Evolutionary conservation across 1,140 invertebrate species (phyloP).

Genomic region (Drosophila insularis): DNA sequence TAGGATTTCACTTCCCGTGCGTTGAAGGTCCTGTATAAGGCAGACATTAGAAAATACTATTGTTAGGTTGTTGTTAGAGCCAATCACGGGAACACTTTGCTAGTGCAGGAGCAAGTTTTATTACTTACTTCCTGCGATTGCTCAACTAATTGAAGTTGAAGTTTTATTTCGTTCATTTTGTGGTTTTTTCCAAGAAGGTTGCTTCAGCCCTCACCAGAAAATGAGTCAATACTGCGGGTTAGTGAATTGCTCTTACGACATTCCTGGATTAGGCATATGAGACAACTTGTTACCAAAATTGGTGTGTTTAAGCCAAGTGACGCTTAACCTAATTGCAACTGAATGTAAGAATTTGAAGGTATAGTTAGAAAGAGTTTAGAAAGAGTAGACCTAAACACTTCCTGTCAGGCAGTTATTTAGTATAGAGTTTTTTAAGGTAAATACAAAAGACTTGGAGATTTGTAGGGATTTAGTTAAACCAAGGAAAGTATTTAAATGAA

Average conservation of each 20-base stretch:
- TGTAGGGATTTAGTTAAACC: background rate
- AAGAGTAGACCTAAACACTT: too few relatives aligned
- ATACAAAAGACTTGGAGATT: too few relatives aligned
- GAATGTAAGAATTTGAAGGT: background rate
- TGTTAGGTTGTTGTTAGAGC: constrained; percentile 37
- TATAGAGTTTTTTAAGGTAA: too few relatives aligned
- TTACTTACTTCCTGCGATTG: constrained; percentile 56
- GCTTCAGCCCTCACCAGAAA: background rate
- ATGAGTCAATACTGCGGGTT: background rate
- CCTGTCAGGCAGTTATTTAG: too few relatives aligned
- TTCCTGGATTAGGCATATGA: background rate
- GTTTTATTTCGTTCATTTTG: constrained; percentile 42
- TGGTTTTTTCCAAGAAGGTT: constrained; percentile 5
- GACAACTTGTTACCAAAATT: background rate
- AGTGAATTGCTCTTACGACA: background rate
- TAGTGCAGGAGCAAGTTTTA: constrained; percentile 39
- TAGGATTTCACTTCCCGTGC: constrained; percentile 60
- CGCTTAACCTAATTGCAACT: constrained; percentile 16
- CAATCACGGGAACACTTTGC: constrained; percentile 47
- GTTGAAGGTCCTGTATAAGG: constrained; percentile 47
- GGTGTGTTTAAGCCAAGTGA: background rate
- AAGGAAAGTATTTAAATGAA: too few relatives aligned
- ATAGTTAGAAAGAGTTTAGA: too few relatives aligned
- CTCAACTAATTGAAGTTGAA: constrained; percentile 68
- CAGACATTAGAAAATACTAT: constrained; percentile 38